Percentiles rank a stretch among this genome's conserved stretches.
phyloP scores from a whole-genome alignment of 1,140 invertebrate genomes.

The Drosophila mauritiana region DNA sequence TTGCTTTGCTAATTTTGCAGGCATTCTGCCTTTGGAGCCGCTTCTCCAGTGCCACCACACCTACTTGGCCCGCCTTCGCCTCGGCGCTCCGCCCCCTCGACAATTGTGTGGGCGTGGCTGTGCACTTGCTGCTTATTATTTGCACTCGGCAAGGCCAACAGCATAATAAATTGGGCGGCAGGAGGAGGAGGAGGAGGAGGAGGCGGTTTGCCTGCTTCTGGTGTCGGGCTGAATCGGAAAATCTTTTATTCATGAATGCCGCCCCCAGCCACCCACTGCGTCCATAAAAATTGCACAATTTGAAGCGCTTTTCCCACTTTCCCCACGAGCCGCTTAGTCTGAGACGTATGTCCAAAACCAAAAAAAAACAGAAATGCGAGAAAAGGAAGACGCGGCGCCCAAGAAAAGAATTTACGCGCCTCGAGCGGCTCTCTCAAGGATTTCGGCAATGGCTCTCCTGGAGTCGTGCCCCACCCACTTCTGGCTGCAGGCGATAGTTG shows the following conservation, averaged over 20 bases:
- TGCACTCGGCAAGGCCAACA: slow-evolving; percentile 77
- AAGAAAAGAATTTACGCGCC: slow-evolving; percentile 43
- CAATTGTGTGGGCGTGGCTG: slow-evolving; percentile 76
- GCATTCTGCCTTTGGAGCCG: slow-evolving; percentile 27
- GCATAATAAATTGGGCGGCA: slow-evolving; percentile 69
- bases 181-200: slow-evolving; percentile 1
- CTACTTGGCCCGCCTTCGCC: background rate
- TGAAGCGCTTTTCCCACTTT: slow-evolving; percentile 46
- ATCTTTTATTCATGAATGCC: slow-evolving; percentile 81
- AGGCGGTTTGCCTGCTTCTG: background rate
- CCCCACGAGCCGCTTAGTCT: slow-evolving; percentile 22
- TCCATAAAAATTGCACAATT: slow-evolving; percentile 80
- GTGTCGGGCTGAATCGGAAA: slow-evolving; percentile 41
- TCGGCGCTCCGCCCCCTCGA: background rate
- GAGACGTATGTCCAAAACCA: slow-evolving; percentile 61
- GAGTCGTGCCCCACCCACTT: slow-evolving; percentile 6
- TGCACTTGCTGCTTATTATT: slow-evolving; percentile 82
- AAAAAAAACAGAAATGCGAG: slow-evolving; percentile 31
- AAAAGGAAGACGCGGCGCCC: slow-evolving; percentile 13
- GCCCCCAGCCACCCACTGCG: slow-evolving; percentile 4
- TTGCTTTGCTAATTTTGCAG: slow-evolving; percentile 79
- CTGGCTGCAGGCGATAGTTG: slow-evolving; percentile 77
- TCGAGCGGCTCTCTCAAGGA: slow-evolving; percentile 63
- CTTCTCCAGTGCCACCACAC: slow-evolving; percentile 2
- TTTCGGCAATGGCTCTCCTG: slow-evolving; percentile 65